Evolutionary conservation across 2,113 vertebrate species (phyloP).

Genomic region (Esox niger): DNA sequence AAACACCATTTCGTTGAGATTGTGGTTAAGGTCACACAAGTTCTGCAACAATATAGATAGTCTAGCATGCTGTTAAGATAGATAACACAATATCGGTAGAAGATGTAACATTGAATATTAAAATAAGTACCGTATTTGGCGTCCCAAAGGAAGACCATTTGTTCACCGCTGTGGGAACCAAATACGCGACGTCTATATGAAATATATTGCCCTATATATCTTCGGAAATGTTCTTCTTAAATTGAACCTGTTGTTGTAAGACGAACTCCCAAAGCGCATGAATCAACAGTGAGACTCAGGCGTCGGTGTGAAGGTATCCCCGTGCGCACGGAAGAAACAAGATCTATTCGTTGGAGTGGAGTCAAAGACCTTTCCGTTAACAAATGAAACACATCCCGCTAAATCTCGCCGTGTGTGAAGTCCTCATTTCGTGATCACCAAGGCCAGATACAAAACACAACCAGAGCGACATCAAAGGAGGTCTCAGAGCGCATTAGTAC

Average conservation of each 20-base stretch:
- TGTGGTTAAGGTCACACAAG: no score
- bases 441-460: no score
- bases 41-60: no score
- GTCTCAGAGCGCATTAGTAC: neutral
- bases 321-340: neutral
- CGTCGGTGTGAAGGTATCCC: neutral
- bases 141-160: slow-evolving; percentile 82
- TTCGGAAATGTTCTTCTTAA: neutral
- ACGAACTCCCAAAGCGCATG: neutral
- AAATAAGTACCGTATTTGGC: slow-evolving; percentile 74
- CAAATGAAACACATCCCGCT: neutral
- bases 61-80: no score
- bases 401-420: neutral
- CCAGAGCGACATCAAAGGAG: neutral
- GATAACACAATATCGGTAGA: neutral
- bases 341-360: neutral
- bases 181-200: neutral
- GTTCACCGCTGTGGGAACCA: slow-evolving; percentile 42
- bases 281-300: neutral
- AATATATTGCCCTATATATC: neutral
- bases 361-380: neutral
- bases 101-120: neutral
- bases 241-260: neutral
- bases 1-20: no score
- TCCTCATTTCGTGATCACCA: neutral